Conservation (phyloP, 2,797 vertebrate genomes). For the Microctenopoma lineatum region DNA sequence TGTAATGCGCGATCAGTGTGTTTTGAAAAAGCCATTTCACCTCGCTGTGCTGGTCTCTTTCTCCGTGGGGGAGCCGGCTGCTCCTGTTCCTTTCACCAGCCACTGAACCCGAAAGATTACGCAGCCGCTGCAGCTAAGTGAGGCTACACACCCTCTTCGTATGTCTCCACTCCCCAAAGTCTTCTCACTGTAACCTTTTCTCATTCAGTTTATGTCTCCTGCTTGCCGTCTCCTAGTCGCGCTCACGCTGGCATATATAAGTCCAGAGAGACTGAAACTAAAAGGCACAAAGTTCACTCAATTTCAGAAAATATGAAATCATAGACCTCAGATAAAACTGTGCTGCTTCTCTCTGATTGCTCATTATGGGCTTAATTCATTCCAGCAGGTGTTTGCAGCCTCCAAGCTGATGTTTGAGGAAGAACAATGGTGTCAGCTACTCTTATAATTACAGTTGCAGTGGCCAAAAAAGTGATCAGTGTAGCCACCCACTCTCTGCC, state of each 20-base stretch:
- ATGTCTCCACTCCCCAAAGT: neutral
- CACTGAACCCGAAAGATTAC: slow-evolving; percentile 55
- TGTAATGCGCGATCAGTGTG: slow-evolving; percentile 70
- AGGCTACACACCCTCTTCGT: slow-evolving; percentile 46
- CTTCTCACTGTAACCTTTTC: slow-evolving; percentile 8
- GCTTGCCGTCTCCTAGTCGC: slow-evolving; percentile 4
- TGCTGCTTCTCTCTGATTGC: neutral
- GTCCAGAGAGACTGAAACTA: neutral
- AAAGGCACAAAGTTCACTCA: slow-evolving; percentile 38
- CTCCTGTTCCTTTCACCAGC: slow-evolving; percentile 60
- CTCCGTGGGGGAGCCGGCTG: slow-evolving; percentile 66
- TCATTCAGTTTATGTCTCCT: slow-evolving; percentile 13
- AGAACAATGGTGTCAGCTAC: slow-evolving; percentile 50
- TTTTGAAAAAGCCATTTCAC: slow-evolving; percentile 72
- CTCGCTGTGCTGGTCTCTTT: slow-evolving; percentile 56
- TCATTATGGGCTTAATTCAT: slow-evolving; percentile 10
- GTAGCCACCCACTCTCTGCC: slow-evolving; percentile 40
- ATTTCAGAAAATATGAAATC: neutral
- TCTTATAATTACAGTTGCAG: slow-evolving; percentile 58
- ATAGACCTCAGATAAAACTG: slow-evolving; percentile 15
- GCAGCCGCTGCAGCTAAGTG: slow-evolving; percentile 54
- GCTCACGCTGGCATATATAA: slow-evolving; percentile 12
- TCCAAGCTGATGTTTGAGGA: slow-evolving; percentile 37
- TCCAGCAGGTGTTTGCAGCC: slow-evolving; percentile 48
- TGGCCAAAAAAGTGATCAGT: slow-evolving; percentile 46